Conservation (phyloP, 23 tunicate genomes). For the Aplidium turbinatum region DNA sequence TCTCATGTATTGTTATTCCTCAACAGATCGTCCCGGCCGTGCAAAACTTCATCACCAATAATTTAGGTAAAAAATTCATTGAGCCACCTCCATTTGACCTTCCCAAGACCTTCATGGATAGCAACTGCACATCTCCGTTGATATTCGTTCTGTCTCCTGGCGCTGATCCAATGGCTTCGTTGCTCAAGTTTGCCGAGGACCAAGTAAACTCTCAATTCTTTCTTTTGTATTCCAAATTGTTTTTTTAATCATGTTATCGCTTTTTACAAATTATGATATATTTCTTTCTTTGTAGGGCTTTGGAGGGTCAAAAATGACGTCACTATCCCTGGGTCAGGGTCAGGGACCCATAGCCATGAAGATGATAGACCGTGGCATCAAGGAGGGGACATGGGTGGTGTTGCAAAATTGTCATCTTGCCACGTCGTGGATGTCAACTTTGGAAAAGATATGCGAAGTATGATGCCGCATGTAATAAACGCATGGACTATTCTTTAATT, state of each 20-base stretch:
- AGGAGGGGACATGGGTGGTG: conserved; percentile 97
- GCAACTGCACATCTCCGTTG: conserved; percentile 83
- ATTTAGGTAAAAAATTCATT: conserved; percentile 89
- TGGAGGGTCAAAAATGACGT: conserved; percentile 81
- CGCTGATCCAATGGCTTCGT: conserved; percentile 96
- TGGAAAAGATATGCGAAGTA: conserved; percentile 92
- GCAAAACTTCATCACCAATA: conserved; percentile 82
- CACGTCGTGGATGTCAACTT: conserved; percentile 95
- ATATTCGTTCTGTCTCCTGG: conserved; percentile 98
- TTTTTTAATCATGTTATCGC: too few relatives aligned
- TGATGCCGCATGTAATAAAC: too few relatives aligned
- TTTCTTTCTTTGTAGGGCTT: conserved; percentile 84
- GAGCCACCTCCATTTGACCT: conserved; percentile 99
- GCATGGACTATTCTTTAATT: too few relatives aligned
- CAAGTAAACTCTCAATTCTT: too few relatives aligned
- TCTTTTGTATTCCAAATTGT: too few relatives aligned
- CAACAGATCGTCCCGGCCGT: conserved; percentile 84
- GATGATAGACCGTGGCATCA: conserved; percentile 83
- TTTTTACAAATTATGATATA: too few relatives aligned
- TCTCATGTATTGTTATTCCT: too few relatives aligned
- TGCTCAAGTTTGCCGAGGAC: conserved; percentile 96
- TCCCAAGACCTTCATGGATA: conserved; percentile 88
- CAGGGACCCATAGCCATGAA: conserved; percentile 98
- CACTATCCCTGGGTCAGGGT: conserved; percentile 98
- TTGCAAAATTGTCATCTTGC: conserved; percentile 97